Conservation (phyloP, 2,888 invertebrate species). For the Dryomyza anilis region DNA sequence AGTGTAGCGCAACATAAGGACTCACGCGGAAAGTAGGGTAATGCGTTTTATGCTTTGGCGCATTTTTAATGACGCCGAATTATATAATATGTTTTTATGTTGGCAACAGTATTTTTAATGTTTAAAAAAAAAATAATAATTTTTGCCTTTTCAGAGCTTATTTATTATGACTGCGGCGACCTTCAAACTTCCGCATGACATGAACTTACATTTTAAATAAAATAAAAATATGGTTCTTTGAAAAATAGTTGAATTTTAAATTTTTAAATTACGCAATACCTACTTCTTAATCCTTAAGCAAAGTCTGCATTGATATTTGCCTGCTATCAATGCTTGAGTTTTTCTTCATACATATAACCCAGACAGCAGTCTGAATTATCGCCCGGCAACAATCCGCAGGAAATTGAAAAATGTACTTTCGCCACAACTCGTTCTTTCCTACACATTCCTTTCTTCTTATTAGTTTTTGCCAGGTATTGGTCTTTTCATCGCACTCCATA, state of each 20-base stretch:
- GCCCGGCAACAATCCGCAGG: slow-evolving; percentile 4
- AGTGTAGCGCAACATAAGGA: not conserved
- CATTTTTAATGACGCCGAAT: slow-evolving; percentile 11
- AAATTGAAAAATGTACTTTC: slow-evolving; percentile 8
- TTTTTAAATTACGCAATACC: too few relatives aligned
- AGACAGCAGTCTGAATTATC: slow-evolving; percentile 11
- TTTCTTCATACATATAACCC: not conserved
- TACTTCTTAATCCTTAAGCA: too few relatives aligned
- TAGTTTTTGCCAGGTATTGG: not conserved
- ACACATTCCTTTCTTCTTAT: not conserved
- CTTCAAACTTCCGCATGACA: slow-evolving; percentile 6
- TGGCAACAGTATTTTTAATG: too few relatives aligned
- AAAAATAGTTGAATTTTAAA: too few relatives aligned
- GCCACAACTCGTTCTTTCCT: not conserved
- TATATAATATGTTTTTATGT: not conserved
- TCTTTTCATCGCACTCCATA: not conserved
- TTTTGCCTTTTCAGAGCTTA: too few relatives aligned
- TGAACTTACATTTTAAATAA: not conserved
- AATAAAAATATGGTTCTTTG: too few relatives aligned
- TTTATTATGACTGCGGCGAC: too few relatives aligned
- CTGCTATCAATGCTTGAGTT: too few relatives aligned
- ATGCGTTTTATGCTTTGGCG: slow-evolving; percentile 8
- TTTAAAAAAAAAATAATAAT: too few relatives aligned
- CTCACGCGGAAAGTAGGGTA: slow-evolving; percentile 6
- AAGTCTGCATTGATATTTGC: too few relatives aligned